A percentile compares a stretch with the other conserved stretches of the same genome.
Conservation (phyloP, 2,113 vertebrate species). For the Neoarius graeffei region DNA sequence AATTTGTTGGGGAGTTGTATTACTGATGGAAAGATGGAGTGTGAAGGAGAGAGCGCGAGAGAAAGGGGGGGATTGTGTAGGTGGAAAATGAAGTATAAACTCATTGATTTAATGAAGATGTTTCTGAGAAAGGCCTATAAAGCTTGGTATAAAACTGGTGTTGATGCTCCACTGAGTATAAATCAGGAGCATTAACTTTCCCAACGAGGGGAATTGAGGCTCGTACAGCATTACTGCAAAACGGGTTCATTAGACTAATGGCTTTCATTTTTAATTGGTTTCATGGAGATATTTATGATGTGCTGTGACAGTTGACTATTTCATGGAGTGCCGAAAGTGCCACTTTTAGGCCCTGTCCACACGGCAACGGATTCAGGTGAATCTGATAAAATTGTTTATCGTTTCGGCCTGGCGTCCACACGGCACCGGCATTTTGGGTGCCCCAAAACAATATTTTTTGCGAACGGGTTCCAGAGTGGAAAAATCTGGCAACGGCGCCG, state of each 20-base stretch:
- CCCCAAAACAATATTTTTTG: too few species aligned
- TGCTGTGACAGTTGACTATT: not conserved
- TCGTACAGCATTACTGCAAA: slow-evolving; percentile 1
- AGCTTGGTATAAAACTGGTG: slow-evolving; percentile 61
- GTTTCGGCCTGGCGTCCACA: too few species aligned
- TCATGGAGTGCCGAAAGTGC: not conserved
- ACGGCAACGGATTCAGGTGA: too few species aligned
- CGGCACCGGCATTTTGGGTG: too few species aligned
- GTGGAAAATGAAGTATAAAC: slow-evolving; percentile 44
- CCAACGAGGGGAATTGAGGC: slow-evolving; percentile 41
- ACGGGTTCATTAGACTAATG: slow-evolving; percentile 47
- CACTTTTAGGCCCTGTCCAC: too few species aligned
- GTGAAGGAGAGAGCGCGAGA: not conserved
- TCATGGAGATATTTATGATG: slow-evolving; percentile 11
- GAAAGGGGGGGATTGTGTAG: slow-evolving; percentile 29
- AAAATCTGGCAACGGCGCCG: too few species aligned
- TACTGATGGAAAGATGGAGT: not conserved
- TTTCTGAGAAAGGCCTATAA: slow-evolving; percentile 60
- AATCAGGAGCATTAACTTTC: slow-evolving; percentile 64
- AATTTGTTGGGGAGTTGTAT: not conserved
- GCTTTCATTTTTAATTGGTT: slow-evolving; percentile 31
- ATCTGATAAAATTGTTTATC: too few species aligned
- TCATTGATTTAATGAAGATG: slow-evolving; percentile 62
- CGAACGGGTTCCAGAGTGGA: too few species aligned
- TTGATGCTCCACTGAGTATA: slow-evolving; percentile 60